Evolutionary conservation across 2,113 vertebrate genomes (phyloP).

Genomic region (Strigops habroptila): DNA sequence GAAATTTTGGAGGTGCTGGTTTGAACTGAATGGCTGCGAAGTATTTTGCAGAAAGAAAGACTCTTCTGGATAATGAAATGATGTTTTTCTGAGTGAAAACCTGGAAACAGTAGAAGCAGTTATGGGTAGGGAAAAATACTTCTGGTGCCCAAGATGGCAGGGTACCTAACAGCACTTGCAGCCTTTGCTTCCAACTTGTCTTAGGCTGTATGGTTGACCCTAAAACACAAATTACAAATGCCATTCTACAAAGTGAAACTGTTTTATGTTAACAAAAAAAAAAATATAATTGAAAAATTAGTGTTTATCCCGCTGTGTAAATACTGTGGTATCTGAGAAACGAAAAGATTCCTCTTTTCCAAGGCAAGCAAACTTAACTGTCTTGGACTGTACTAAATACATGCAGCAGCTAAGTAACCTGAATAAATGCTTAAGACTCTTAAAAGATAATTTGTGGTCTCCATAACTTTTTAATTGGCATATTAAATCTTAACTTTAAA

Average conservation of each 20-base stretch:
- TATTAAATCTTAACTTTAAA: background rate
- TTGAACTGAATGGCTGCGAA: background rate
- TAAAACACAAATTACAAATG: background rate
- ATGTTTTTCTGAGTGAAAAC: background rate
- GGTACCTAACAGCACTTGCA: background rate
- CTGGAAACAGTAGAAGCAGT: background rate
- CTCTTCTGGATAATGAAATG: background rate
- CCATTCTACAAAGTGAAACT: background rate
- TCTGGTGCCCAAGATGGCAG: accelerated
- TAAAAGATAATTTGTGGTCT: background rate
- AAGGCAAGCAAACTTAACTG: background rate
- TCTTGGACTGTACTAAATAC: background rate
- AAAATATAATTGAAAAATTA: background rate
- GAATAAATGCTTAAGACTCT: background rate
- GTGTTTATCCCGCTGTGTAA: background rate
- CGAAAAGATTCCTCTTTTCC: background rate
- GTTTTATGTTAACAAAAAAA: background rate
- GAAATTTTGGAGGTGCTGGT: background rate
- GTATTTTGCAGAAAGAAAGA: background rate
- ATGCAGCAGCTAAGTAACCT: background rate
- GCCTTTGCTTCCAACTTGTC: background rate
- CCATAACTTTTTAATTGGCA: background rate
- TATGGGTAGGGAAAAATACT: background rate
- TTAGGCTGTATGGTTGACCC: background rate
- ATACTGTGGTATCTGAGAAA: background rate